These are phyloP conservation scores for Amblyornis subalaris DNA, from an alignment of 2,113 vertebrate genomes.

Conservation along the genomic window DNA sequence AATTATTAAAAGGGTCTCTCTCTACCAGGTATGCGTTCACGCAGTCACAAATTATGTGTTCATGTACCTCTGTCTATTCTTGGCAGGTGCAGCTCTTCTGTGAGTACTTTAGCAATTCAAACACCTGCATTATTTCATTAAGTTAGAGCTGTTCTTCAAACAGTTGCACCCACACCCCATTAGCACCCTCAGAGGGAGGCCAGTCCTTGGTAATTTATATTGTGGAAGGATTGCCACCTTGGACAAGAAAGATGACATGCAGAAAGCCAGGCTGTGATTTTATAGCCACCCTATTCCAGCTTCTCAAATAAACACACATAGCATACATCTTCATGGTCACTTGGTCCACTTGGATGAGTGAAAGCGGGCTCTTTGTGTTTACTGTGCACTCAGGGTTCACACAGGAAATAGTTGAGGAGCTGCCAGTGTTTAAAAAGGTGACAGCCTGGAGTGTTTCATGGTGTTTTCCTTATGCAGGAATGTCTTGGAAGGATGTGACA, in stretches of 20 bases:
- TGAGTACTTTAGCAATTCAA: slow-evolving; percentile 26
- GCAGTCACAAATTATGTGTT: slow-evolving; percentile 19
- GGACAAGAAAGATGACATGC: background rate
- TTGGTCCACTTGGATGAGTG: background rate
- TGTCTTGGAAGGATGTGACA: background rate
- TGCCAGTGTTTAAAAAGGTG: background rate
- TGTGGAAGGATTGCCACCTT: background rate
- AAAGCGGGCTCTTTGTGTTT: background rate
- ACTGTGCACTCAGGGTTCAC: background rate
- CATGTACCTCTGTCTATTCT: background rate
- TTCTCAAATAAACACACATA: background rate
- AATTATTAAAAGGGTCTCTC: slow-evolving; percentile 51
- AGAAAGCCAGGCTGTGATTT: slow-evolving; percentile 3
- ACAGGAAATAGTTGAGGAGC: background rate
- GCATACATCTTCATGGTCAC: background rate
- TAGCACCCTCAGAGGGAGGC: slow-evolving; percentile 6
- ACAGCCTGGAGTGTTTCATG: background rate
- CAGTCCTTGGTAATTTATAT: background rate
- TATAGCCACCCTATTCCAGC: background rate
- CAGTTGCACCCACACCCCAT: slow-evolving; percentile 12
- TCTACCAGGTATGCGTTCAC: background rate
- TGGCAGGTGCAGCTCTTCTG: slow-evolving; percentile 18
- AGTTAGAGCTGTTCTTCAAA: slow-evolving; percentile 3
- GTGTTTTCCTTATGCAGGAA: background rate
- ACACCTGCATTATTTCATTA: slow-evolving; percentile 41